These are phyloP conservation scores for Aphrophora alni DNA, from an alignment of 2,888 invertebrate genomes.

Conservation along the genomic window DNA sequence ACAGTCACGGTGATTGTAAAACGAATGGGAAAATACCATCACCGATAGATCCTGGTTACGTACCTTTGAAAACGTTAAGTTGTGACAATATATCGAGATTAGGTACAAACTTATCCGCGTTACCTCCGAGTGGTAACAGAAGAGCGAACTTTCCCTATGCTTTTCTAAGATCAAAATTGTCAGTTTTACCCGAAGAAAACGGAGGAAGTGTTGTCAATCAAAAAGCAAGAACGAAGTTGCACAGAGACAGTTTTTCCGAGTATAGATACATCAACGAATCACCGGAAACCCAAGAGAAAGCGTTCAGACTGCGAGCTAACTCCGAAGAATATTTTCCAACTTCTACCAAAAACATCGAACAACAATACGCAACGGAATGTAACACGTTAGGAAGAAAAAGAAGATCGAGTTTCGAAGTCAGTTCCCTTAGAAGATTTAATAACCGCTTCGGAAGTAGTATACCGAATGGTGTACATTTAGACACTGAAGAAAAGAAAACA, in stretches of 20 bases:
- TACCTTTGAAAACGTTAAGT: constrained; percentile 70
- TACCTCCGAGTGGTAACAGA: constrained; percentile 56
- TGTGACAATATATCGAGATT: constrained; percentile 75
- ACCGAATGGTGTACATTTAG: constrained; percentile 44
- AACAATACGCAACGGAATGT: constrained; percentile 49
- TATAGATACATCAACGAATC: constrained; percentile 58
- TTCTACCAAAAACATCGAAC: constrained; percentile 52
- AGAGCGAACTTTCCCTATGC: constrained; percentile 78
- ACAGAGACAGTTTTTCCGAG: constrained; percentile 64
- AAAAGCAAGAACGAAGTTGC: constrained; percentile 57
- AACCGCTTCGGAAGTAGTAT: constrained; percentile 50
- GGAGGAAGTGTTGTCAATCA: constrained; percentile 56
- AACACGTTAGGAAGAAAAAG: constrained; percentile 48
- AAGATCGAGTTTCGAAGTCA: constrained; percentile 45
- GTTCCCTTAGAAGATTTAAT: constrained; percentile 27
- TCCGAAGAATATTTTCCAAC: constrained; percentile 66
- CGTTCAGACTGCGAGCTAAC: constrained; percentile 61
- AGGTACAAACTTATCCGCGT: constrained; percentile 58
- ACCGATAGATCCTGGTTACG: constrained; percentile 54
- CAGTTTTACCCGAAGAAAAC: constrained; percentile 78
- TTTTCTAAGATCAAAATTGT: constrained; percentile 76
- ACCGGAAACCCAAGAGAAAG: constrained; percentile 53
- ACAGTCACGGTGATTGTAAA: not conserved
- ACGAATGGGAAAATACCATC: constrained; percentile 38
- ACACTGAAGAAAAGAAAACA: constrained; percentile 54